Percentiles rank a stretch among this genome's conserved stretches.
phyloP scores from a whole-genome alignment of 2,888 invertebrate genomes.

The Ophion costatus region DNA sequence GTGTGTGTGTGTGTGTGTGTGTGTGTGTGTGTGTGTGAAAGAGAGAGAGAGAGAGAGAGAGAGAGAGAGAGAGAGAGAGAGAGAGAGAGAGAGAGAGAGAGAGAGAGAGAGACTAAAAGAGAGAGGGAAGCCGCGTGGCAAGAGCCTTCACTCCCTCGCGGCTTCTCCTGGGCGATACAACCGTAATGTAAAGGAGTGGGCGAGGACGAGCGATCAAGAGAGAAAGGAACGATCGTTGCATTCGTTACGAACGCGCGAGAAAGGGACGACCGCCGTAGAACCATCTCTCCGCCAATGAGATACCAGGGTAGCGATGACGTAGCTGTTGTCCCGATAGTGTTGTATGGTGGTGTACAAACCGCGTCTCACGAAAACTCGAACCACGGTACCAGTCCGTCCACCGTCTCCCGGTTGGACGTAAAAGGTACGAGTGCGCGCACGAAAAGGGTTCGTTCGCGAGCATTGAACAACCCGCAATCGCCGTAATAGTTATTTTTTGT shows the following conservation, averaged over 20 bases:
- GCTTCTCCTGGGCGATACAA: constrained; percentile 34
- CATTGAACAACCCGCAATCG: constrained; percentile 17
- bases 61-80: too few relatives aligned
- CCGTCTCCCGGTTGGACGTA: constrained; percentile 81
- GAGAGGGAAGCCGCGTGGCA: constrained; percentile 43
- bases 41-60: background rate
- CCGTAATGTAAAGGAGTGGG: constrained; percentile 48
- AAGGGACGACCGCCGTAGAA: constrained; percentile 67
- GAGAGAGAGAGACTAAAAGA: constrained; percentile 41
- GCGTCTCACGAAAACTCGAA: constrained; percentile 79
- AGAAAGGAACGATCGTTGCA: constrained; percentile 65
- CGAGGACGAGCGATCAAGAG: constrained; percentile 55
- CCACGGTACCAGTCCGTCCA: constrained; percentile 81
- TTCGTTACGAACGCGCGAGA: constrained; percentile 34
- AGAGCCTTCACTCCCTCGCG: constrained; percentile 23
- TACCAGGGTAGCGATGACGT: constrained; percentile 78
- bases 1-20: too few relatives aligned
- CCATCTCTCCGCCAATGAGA: constrained; percentile 77
- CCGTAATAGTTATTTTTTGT: constrained; percentile 60
- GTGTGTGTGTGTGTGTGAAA: constrained; percentile 35
- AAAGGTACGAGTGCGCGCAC: constrained; percentile 33
- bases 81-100: background rate
- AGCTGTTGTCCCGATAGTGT: constrained; percentile 73
- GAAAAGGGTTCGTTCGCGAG: constrained; percentile 16
- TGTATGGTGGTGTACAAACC: constrained; percentile 57